Evolutionary conservation across 1,140 invertebrate genomes (phyloP), one percentile per base, ranked within the genome.

Genomic region (Dryas iulia): DNA sequence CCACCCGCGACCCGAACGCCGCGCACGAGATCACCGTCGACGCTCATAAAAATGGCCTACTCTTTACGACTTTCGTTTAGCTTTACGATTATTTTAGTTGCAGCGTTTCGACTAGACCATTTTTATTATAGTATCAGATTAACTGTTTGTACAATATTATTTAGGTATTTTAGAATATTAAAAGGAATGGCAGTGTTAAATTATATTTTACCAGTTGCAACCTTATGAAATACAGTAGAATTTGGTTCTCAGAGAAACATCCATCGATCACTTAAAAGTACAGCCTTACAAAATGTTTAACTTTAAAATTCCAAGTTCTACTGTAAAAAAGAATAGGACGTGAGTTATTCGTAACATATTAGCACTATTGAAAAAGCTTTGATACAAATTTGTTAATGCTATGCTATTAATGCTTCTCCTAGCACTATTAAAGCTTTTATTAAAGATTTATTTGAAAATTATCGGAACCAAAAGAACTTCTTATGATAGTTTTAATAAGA

Each of bases 381-480:
- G 64, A 77, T 81, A 84, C 77, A 81, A 73, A 71, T 73, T 73
- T 83, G 75, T 89, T 82, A 85, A 81, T 79, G 78, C 84, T 84
- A 79, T 83, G 79, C 85, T 91, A 87, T 84, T 86, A 53, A 63
- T 83, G 81, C 81, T 80, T 81, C 65, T 83, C 87, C 87, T 90
- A 89, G 78, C 77, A 78, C 87, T 90, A 91, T 83, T 81, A 83
- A 89, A 89, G 89, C 87, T 69, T 85, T 78, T 81, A 86, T 81
- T 81, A 82, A 82, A 73, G 61, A 72, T 81, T 72, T 54, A 81
- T 73, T 74, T 77, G 63, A 74, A 68, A 79, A 76, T 82, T 84
- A 77, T 81, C 82, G 74, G 80, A 89, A 84, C 86, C 85, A 82
- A 82, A 84, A 88, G 84, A 92, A 93, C 60, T 92, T 90, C 57